A percentile compares a stretch with the other conserved stretches of the same genome.
Evolutionary conservation across 2,797 vertebrate genomes (phyloP).

Genomic region (Tapirus indicus): DNA sequence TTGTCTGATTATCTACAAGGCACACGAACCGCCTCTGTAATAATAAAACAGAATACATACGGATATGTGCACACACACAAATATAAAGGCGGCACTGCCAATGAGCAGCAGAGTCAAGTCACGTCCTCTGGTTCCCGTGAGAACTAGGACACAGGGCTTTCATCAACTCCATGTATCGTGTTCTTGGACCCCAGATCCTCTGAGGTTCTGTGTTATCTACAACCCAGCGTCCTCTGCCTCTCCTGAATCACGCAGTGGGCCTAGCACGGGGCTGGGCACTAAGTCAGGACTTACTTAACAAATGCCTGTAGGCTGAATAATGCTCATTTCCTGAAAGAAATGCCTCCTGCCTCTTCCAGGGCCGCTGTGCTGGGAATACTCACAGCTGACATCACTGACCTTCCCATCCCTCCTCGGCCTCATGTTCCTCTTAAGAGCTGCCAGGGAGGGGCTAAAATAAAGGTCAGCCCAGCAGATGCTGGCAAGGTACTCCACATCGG

Average conservation of each 20-base stretch:
- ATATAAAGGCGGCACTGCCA: neutral
- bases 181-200: neutral
- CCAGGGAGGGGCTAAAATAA: slow-evolving; percentile 73
- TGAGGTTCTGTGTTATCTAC: neutral
- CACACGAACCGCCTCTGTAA: neutral
- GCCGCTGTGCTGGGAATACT: slow-evolving; percentile 69
- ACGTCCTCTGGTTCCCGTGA: neutral
- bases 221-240: neutral
- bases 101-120: neutral
- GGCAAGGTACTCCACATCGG: slow-evolving; percentile 34
- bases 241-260: neutral
- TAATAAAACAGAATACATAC: neutral
- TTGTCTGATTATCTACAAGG: neutral
- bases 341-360: slow-evolving; percentile 64
- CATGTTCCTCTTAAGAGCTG: slow-evolving; percentile 57
- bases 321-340: slow-evolving; percentile 72
- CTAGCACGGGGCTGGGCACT: slow-evolving; percentile 46
- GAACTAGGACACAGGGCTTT: neutral
- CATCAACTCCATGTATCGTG: neutral
- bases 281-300: slow-evolving; percentile 59
- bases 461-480: slow-evolving; percentile 74
- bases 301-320: slow-evolving; percentile 75
- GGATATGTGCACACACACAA: accelerated
- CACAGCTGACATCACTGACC: slow-evolving; percentile 71
- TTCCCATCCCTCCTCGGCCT: slow-evolving; percentile 59